Evolutionary conservation across 1,140 invertebrate genomes (phyloP).

Genomic region (Drosophila carrolli): DNA sequence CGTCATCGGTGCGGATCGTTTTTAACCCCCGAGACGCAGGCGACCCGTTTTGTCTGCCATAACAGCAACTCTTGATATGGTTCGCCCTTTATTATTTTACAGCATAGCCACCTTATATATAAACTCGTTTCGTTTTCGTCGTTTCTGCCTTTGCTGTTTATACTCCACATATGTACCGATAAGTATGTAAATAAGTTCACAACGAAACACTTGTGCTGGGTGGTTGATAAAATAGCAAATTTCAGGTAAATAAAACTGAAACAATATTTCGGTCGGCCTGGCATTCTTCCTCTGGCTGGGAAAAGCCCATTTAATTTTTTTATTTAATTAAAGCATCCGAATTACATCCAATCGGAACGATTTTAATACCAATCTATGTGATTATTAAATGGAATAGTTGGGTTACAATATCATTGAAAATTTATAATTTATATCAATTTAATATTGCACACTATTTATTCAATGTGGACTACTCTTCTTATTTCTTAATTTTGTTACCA

Average conservation of each 20-base stretch:
- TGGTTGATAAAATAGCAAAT: conserved; percentile 73
- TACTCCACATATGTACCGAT: conserved; percentile 63
- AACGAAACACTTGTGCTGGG: conserved; percentile 76
- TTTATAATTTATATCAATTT: too few species aligned
- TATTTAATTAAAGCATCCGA: not conserved
- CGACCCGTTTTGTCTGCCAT: conserved; percentile 43
- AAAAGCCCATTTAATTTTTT: conserved; percentile 1
- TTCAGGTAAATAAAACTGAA: conserved; percentile 74
- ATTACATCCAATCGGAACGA: not conserved
- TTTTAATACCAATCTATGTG: too few species aligned
- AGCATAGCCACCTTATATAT: conserved; percentile 32
- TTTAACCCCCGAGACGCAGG: conserved; percentile 21
- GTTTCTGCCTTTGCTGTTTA: conserved; percentile 48
- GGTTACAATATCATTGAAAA: too few species aligned
- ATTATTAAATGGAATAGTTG: too few species aligned
- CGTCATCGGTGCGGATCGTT: conserved; percentile 32
- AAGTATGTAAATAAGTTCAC: conserved; percentile 60
- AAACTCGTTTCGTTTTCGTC: conserved; percentile 40
- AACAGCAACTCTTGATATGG: conserved; percentile 27
- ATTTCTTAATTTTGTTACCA: too few species aligned
- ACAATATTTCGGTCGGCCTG: conserved; percentile 50
- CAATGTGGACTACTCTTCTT: too few species aligned
- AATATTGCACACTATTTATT: too few species aligned
- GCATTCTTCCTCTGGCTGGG: conserved; percentile 4
- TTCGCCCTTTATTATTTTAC: conserved; percentile 44